phyloP scores from a whole-genome alignment of 1,140 invertebrate species.

The Campoletis sonorensis region DNA sequence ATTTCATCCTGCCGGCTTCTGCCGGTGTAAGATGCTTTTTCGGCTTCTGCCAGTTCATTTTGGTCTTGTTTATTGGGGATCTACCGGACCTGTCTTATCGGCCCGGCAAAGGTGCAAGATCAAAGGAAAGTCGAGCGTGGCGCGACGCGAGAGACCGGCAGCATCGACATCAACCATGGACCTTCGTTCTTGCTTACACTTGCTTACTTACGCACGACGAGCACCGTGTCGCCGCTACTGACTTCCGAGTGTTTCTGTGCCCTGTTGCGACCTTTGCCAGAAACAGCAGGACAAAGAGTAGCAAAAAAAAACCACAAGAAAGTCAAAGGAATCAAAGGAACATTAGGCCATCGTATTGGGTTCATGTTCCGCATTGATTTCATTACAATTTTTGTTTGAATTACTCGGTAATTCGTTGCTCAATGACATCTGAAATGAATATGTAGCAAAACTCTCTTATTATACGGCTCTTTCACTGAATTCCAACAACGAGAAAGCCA shows the following conservation, averaged over 20 bases:
- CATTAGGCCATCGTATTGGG: not conserved
- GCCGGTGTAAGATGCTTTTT: slow-evolving; percentile 32
- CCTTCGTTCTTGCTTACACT: slow-evolving; percentile 23
- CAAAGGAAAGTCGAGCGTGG: slow-evolving; percentile 33
- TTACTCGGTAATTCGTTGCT: too few species aligned
- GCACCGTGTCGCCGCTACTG: not conserved
- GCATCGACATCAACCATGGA: not conserved
- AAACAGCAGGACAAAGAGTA: not conserved
- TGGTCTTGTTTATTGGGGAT: slow-evolving; percentile 42
- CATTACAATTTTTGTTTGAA: too few species aligned
- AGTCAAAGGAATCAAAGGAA: not conserved
- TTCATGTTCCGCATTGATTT: not conserved
- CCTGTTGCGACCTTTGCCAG: not conserved
- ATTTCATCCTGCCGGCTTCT: not conserved
- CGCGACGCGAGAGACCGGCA: slow-evolving; percentile 27
- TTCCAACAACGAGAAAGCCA: too few species aligned
- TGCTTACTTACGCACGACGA: slow-evolving; percentile 1
- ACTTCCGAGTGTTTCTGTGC: not conserved
- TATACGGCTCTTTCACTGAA: too few species aligned
- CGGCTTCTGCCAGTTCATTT: slow-evolving; percentile 25
- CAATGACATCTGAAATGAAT: too few species aligned
- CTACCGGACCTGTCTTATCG: slow-evolving; percentile 38
- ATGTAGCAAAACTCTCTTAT: too few species aligned
- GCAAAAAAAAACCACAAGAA: not conserved
- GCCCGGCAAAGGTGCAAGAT: slow-evolving; percentile 28